Percentiles rank a stretch among this genome's conserved stretches.
These are phyloP conservation scores for Sisyra nigra DNA, from an alignment of 2,888 invertebrate genomes.

Conservation along the genomic window DNA sequence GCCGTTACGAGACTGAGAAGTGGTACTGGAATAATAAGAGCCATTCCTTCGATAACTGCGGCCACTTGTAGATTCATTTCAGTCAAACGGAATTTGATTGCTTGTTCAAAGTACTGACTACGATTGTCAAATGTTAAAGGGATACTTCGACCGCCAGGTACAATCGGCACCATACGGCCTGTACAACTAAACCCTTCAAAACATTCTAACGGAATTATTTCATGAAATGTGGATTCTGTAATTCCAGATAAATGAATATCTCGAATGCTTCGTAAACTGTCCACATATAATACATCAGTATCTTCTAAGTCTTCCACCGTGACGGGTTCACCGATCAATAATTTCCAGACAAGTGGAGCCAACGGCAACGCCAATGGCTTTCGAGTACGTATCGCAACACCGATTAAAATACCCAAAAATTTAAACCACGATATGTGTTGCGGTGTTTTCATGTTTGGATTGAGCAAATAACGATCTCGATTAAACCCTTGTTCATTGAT, in stretches of 20 bases:
- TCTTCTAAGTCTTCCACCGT: conserved; percentile 44
- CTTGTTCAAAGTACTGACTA: conserved; percentile 35
- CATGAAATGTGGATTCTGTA: conserved; percentile 37
- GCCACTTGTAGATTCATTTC: conserved; percentile 44
- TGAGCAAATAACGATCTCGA: conserved; percentile 40
- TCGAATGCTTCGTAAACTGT: conserved; percentile 38
- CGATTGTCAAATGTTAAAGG: conserved; percentile 41
- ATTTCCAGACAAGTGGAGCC: conserved; percentile 45
- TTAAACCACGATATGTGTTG: conserved; percentile 40
- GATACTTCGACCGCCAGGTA: conserved; percentile 41
- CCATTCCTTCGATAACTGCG: conserved; percentile 44
- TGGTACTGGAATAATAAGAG: conserved; percentile 45
- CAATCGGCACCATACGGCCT: conserved; percentile 39
- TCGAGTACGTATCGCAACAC: conserved; percentile 46
- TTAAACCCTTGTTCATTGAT: conserved; percentile 43
- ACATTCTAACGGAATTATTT: conserved; percentile 41
- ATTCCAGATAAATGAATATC: conserved; percentile 42
- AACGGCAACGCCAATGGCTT: conserved; percentile 45
- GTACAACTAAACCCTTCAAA: conserved; percentile 44
- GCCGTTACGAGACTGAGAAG: conserved; percentile 40
- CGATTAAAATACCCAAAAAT: conserved; percentile 43
- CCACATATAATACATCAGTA: conserved; percentile 37
- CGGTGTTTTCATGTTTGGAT: conserved; percentile 35
- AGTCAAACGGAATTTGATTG: conserved; percentile 38
- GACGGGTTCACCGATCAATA: conserved; percentile 39